phyloP scores from a whole-genome alignment of 92 coral and sea anemone species.

The Montipora capitata region DNA sequence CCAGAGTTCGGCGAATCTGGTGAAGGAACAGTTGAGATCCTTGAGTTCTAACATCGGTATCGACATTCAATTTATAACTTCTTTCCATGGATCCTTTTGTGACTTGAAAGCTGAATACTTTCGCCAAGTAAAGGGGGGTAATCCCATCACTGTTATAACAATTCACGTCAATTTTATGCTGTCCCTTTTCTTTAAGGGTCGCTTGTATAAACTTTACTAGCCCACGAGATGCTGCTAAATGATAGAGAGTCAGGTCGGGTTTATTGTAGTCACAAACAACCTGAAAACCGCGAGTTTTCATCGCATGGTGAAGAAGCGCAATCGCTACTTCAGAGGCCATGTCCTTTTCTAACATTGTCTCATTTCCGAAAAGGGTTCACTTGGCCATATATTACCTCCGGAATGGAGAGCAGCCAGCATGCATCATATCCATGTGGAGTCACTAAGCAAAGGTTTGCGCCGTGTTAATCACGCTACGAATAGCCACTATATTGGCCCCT shows the following conservation, averaged over 20 bases:
- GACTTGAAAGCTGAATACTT: conserved; percentile 17
- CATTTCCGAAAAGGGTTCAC: not conserved
- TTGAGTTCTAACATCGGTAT: too few relatives aligned
- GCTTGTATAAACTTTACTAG: conserved; percentile 36
- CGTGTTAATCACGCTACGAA: conserved; percentile 19
- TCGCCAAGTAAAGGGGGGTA: conserved; percentile 78
- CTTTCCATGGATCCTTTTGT: too few relatives aligned
- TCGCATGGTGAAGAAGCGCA: conserved; percentile 36
- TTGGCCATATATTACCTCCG: not conserved
- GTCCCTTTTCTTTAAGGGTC: conserved; percentile 1
- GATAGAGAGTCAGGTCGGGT: conserved; percentile 46
- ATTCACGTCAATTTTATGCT: conserved; percentile 42
- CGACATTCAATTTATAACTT: too few relatives aligned
- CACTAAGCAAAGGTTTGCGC: not conserved
- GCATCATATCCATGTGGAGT: conserved; percentile 16
- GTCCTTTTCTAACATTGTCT: not conserved
- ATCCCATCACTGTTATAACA: conserved; percentile 72
- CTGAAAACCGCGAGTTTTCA: not conserved
- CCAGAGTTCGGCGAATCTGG: too few relatives aligned
- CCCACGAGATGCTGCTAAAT: conserved; percentile 81
- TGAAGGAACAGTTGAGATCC: too few relatives aligned
- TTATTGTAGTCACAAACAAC: conserved; percentile 36
- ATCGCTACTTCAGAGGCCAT: conserved; percentile 21
- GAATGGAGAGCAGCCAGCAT: conserved; percentile 14
- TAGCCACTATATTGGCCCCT: conserved; percentile 73